These are phyloP conservation scores for Antechinus flavipes DNA, from an alignment of 2,113 vertebrate species.

Conservation along the genomic window DNA sequence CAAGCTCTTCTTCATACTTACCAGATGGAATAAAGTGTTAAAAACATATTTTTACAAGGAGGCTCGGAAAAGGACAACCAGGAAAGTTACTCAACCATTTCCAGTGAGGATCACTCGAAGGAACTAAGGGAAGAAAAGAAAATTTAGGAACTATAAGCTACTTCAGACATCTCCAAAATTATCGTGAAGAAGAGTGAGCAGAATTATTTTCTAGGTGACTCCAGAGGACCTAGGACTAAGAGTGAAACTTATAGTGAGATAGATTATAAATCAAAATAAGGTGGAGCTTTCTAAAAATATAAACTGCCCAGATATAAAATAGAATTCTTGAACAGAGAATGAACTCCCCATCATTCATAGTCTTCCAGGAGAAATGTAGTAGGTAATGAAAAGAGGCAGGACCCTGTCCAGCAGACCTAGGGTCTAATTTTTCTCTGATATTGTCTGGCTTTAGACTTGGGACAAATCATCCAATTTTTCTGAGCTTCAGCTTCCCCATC, in stretches of 20 bases:
- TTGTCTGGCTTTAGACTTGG: not conserved
- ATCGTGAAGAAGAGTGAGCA: not conserved
- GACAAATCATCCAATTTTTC: not conserved
- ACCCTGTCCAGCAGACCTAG: not conserved
- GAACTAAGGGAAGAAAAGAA: not conserved
- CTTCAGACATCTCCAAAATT: not conserved
- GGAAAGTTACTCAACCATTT: not conserved
- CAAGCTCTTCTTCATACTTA: not conserved
- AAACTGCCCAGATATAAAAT: not conserved
- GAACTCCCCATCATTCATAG: not conserved
- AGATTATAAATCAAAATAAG: not conserved
- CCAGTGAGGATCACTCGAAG: not conserved
- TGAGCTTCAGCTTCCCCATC: not conserved
- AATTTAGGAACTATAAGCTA: not conserved
- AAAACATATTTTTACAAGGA: not conserved
- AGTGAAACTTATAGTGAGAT: not conserved
- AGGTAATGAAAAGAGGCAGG: not conserved
- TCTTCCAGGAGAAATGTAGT: not conserved
- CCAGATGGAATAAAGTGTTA: not conserved
- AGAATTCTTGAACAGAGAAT: not conserved
- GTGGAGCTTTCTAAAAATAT: not conserved
- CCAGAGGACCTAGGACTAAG: not conserved
- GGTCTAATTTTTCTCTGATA: not conserved
- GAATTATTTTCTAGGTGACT: not conserved
- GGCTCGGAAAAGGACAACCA: not conserved